Base-by-base conservation (phyloP, 2,888 invertebrate species). In the Pyralis farinalis region DNA sequence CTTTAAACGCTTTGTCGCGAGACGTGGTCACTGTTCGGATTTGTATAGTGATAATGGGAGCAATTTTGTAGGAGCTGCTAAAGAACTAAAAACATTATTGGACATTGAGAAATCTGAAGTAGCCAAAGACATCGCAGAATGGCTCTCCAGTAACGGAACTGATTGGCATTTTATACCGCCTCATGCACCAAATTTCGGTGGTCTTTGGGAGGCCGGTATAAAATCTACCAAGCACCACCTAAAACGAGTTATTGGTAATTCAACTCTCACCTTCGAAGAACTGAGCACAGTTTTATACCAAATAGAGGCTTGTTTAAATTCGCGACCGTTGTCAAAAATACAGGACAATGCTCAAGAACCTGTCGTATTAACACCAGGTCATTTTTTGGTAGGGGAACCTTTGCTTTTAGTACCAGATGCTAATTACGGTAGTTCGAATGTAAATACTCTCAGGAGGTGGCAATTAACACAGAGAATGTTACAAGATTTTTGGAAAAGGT, bases 41-140 rank as follows among this genome's bases (percentile, higher is more conserved):
- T 1, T 56, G 1, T 58, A 47, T 44, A 59, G 56, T 27, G 56
- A 62, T 33, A 58, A 62, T 25, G 54, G 50, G 1, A 51, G 51
- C 0, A 58, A 44, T n/a, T 55, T 41, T 32, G 31, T 35, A 0
- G 41, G 41, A 1, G 41, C 41, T 1, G 12, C 34, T 1, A 32
- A 10, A 3, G 46, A 46, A 12, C 12, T 46, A 6, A 16, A 30
- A 7, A 7, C 7, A 7, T 11, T 45, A 11, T 29, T 45, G 1
- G 1, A 1, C 11, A 21, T 6, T 7, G 41, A 39, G 11, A 10
- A 25, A 5, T 11, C 25, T 7, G 1, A n/a, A 0, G 8, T 42
- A 7, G 0, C 29, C 1, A 7, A 4, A 0, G 38, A 44, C 10
- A 4, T 44, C 7, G 38, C 32, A 1, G 22, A 27, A 7, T 3